Base-by-base conservation (phyloP, 2,797 vertebrate genomes). In the Nannoperca australis region DNA sequence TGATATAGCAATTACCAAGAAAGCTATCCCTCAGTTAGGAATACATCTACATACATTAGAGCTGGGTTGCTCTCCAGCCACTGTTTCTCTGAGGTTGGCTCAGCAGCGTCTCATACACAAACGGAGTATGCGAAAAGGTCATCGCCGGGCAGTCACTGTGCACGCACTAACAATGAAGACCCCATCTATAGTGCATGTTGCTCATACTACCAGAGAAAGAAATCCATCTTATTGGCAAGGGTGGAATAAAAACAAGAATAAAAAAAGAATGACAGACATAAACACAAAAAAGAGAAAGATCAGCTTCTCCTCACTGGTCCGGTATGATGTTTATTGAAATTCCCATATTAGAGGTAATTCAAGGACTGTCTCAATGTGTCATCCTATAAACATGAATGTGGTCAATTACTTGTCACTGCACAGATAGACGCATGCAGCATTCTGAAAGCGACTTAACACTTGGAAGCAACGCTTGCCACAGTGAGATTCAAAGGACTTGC, bases 1-100 rank as follows among this genome's bases (percentile, higher is more conserved):
- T 95, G 93, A 95, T 95, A 94, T 87, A 88, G 93, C 92, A 94
- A 94, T 95, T 95, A 94, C 86, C 87, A 88, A 86, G 81, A 93
- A 94, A 89, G 88, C 91, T 86, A 91, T 93, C 91, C 85, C 88
- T 91, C 85, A 88, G 93, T 90, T 92, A 89, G 78, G 90, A 95
- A 95, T 95, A 91, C 89, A 95, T 95, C 88, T 95, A 72, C 94
- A 95, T 95, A 94, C 87, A 94, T 95, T 94, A 95, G 50, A 88
- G 71, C 40, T 7, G 24, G 72, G 80, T 86, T 76, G 78, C 78
- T 94, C 84, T 88, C 83, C 72, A 76, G 85, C 85, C 87, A 88
- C 73, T 58, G 77, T 67, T 83, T 78, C 89, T 86, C 81, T 73
- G 85, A 85, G 83, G 80, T 81, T 79, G 61, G 62, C 75, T 72